Conservation (phyloP, 2,888 invertebrate genomes). For the Danaus chrysippus region DNA sequence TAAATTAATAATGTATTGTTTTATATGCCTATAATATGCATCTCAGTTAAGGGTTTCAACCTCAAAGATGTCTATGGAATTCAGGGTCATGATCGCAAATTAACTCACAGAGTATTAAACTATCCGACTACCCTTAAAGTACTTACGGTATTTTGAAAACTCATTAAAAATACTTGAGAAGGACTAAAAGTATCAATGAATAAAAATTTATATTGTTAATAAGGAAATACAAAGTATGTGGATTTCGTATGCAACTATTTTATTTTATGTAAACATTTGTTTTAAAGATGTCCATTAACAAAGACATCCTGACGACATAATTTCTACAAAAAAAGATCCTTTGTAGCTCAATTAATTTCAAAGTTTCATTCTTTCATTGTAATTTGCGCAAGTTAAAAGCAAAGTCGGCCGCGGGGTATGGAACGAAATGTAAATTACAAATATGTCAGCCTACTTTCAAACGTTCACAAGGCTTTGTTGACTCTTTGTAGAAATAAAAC, state of each 20-base stretch:
- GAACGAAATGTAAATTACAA: constrained; percentile 24
- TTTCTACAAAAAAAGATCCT: constrained; percentile 4
- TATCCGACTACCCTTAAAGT: too few species aligned
- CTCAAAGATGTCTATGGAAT: too few species aligned
- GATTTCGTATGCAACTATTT: background rate
- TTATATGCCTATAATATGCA: too few species aligned
- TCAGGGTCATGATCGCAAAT: too few species aligned
- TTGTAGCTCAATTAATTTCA: constrained; percentile 24
- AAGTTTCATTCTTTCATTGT: constrained; percentile 25
- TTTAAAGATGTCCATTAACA: background rate
- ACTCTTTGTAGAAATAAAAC: constrained; percentile 7
- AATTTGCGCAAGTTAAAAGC: constrained; percentile 26
- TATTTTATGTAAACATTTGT: background rate
- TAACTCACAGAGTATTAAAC: too few species aligned
- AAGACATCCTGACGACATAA: constrained; percentile 6
- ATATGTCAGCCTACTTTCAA: constrained; percentile 24
- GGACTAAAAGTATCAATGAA: too few species aligned
- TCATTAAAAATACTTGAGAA: too few species aligned
- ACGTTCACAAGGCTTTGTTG: constrained; percentile 7
- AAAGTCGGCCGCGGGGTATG: constrained; percentile 22
- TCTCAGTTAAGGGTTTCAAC: too few species aligned
- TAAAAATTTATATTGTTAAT: background rate
- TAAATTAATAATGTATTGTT: too few species aligned
- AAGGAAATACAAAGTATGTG: background rate
- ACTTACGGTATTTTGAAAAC: too few species aligned